Evolutionary conservation across 2,113 vertebrate species (phyloP), one percentile per base, ranked within the genome.

Genomic region (Uropsilus gracilis): DNA sequence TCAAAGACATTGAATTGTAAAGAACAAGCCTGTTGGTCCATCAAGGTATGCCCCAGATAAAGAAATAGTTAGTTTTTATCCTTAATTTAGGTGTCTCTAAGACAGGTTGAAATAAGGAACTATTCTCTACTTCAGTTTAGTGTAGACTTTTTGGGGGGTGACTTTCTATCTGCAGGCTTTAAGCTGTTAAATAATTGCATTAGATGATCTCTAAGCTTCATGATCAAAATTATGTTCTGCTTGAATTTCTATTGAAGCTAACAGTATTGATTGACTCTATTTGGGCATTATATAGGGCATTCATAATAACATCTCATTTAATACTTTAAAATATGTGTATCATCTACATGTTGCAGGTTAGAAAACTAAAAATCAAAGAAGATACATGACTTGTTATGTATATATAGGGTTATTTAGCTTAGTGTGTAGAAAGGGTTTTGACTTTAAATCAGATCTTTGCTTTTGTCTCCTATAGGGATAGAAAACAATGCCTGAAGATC

Each of bases 51-150:
- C 44, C 76, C 71, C 91, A 88, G 77, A 92, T 96, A 84, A 94
- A 93, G 61, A 50, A 89, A 89, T 68, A 72, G 81, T 77, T 73
- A 68, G 80, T 93, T 96, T 88, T 96, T 75, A 93, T 87, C 87
- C 93, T 92, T 93, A 80, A 84, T 90, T 86, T 71, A 90, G 44
- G n/a, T 68, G 68, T 55, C 68, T 92, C 72, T 68, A 92, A 93
- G 69, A 83, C 44, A 75, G 64, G 37, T 30, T 96, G 30, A 84
- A 90, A 90, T 94, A 53, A 22, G 55, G 14, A 32, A 64, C 39
- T 59, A 28, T 1, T 30, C 8, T 89, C 18, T 48, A 5, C 8
- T 37, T 87, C 17, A 34, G 7, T 76, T 55, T 1, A 1, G 7
- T 26, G 5, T 63, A 12, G 55, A 84, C 59, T 86, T 63, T 39